Base-by-base conservation (phyloP, 2,888 invertebrate species). In the Deilephila porcellus region DNA sequence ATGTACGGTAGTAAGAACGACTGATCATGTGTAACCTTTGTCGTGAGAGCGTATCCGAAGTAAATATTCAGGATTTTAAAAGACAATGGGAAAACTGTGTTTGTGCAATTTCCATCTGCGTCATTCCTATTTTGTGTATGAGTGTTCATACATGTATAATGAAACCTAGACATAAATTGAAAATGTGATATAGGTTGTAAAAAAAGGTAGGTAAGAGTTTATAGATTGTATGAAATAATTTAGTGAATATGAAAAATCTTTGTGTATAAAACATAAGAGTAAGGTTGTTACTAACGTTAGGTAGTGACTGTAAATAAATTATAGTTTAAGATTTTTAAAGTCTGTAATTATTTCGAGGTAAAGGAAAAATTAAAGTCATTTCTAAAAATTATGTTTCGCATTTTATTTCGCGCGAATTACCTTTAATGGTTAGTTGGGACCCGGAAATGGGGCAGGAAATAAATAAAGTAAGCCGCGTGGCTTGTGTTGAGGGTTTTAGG, bases 111-210 rank as follows among this genome's bases (percentile, higher is more conserved):
- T 63, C 72, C 60, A 72, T 63, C 63, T 72, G n/a, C 20, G 14
- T 67, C 52, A 71, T 60, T 71, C 63, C 63, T 62, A 63, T 72
- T 45, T 71, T 60, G 45, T 59, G 45, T 60, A 60, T 60, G 52
- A 73, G 52, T 71, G 62, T 62, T 73, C 71, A 37, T 73, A 73
- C 62, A 60, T 37, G 32, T 52, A 73, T 63, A 60, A 72, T 81
- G 76, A 81, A 84, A 81, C 75, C 81, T 91, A 92, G 91, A 80
- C 86, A 89, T 91, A 91, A 91, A 91, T 92, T 90, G 90, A 93
- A 88, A 94, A 93, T 94, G 94, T 94, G 94, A 94, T 94, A 94
- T 94, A 94, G 93, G 88, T 89, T 94, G 94, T 94, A 94, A 93
- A 94, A 25, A 93, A 92, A 81, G 82, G 84, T 89, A 88, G 82